These are phyloP conservation scores for Tridacna crocea DNA, from an alignment of 2,888 invertebrate species.

Conservation along the genomic window DNA sequence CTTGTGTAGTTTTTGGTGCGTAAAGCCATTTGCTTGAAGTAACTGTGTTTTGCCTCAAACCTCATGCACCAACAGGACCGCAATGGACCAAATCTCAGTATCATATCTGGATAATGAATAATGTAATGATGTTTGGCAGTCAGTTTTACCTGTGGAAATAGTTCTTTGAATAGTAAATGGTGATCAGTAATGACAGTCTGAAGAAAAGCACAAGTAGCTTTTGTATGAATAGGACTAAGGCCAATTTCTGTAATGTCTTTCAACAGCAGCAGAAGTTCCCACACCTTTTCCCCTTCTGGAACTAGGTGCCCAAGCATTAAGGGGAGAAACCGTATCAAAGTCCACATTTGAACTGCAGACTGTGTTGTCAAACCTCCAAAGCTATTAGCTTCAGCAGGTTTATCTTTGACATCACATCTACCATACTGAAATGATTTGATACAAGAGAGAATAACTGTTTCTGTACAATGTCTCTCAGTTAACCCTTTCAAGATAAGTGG, in stretches of 20 bases:
- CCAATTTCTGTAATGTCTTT: constrained; percentile 14
- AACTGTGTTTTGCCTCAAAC: constrained; percentile 19
- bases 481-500: neutral
- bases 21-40: constrained; percentile 10
- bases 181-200: constrained; percentile 2
- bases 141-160: constrained; percentile 1
- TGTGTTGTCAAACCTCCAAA: neutral
- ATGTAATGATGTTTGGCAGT: constrained; percentile 26
- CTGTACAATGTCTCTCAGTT: neutral
- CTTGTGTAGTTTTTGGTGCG: constrained; percentile 10
- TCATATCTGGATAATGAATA: constrained; percentile 14
- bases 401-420: neutral
- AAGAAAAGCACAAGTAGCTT: neutral
- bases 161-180: neutral
- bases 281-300: constrained; percentile 5
- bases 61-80: constrained; percentile 11
- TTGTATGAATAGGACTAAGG: neutral
- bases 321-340: neutral
- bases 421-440: constrained; percentile 13
- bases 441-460: neutral
- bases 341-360: constrained; percentile 23
- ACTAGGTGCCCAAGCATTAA: constrained; percentile 7
- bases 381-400: constrained; percentile 5
- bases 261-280: constrained; percentile 11
- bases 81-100: constrained; percentile 16